phyloP scores from a whole-genome alignment of 2,888 invertebrate genomes.

The Phasia obesa region DNA sequence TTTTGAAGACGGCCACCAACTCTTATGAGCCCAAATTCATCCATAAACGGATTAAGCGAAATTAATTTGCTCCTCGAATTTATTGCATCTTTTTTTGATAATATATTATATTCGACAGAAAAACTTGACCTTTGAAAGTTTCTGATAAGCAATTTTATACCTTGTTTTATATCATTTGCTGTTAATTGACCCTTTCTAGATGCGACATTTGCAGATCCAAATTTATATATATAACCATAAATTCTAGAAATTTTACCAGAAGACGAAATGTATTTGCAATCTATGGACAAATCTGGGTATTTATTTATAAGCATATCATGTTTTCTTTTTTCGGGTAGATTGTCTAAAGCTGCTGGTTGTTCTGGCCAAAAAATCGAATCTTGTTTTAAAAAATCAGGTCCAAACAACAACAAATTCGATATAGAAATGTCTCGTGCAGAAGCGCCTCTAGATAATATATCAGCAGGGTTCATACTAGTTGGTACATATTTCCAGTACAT shows the following conservation, averaged over 20 bases:
- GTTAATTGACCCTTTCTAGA: neutral
- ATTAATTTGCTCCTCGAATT: neutral
- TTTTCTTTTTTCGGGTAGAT: conserved; percentile 41
- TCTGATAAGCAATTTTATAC: neutral
- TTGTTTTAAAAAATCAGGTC: no score
- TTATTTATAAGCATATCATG: neutral
- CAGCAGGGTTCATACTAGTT: no score
- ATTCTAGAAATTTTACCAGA: conserved; percentile 29
- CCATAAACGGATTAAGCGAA: neutral
- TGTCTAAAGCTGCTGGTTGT: neutral
- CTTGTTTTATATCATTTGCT: neutral
- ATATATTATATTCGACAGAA: neutral
- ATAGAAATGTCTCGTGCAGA: no score
- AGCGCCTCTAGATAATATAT: no score
- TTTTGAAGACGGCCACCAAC: conserved; percentile 43
- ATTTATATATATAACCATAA: conserved; percentile 27
- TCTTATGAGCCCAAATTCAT: conserved; percentile 21
- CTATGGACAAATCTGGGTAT: conserved; percentile 12
- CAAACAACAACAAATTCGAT: no score
- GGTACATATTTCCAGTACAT: no score
- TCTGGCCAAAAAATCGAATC: no score
- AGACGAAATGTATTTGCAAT: conserved; percentile 40
- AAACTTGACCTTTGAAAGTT: neutral
- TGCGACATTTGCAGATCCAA: neutral
- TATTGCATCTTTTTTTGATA: neutral